Percentiles rank a stretch among this genome's conserved stretches.
phyloP scores from a whole-genome alignment of 1,140 invertebrate species.

The Macrocentrus cingulum region DNA sequence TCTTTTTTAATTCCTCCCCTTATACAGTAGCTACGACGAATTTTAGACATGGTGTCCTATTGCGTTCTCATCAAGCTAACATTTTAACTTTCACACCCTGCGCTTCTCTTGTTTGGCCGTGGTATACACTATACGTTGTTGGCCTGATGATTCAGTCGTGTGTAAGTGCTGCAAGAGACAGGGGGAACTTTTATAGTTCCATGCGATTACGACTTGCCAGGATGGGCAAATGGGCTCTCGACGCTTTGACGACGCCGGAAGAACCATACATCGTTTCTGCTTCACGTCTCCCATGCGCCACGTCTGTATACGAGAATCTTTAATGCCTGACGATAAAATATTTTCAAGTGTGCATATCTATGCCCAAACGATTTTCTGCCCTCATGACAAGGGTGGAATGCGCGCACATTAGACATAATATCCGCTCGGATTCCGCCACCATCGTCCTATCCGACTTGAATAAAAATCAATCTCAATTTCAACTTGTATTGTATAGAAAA shows the following conservation, averaged over 20 bases:
- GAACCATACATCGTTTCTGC: constrained; percentile 10
- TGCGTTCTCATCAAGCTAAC: constrained; percentile 14
- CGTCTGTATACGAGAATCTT: background rate
- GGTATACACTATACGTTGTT: too few relatives aligned
- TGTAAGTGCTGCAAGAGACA: background rate
- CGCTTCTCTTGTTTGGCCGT: background rate
- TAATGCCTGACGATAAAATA: constrained; percentile 3
- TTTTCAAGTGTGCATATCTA: background rate
- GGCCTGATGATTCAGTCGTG: background rate
- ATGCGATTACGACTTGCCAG: background rate
- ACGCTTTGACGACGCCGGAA: constrained; percentile 12
- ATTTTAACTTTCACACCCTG: constrained; percentile 4
- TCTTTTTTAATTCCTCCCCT: constrained; percentile 13
- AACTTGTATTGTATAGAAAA: too few relatives aligned
- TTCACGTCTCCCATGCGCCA: background rate
- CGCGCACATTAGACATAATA: too few relatives aligned
- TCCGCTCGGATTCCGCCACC: too few relatives aligned
- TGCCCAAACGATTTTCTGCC: too few relatives aligned
- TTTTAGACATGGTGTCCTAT: constrained; percentile 12
- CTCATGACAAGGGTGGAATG: too few relatives aligned
- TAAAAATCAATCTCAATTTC: too few relatives aligned
- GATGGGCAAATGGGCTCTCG: constrained; percentile 14
- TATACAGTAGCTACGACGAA: constrained; percentile 8
- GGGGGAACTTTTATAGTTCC: constrained; percentile 6
- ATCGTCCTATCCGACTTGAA: too few relatives aligned